These are phyloP conservation scores for Pangasius mekongensis DNA, from an alignment of 2,797 vertebrate species.

Conservation along the genomic window DNA sequence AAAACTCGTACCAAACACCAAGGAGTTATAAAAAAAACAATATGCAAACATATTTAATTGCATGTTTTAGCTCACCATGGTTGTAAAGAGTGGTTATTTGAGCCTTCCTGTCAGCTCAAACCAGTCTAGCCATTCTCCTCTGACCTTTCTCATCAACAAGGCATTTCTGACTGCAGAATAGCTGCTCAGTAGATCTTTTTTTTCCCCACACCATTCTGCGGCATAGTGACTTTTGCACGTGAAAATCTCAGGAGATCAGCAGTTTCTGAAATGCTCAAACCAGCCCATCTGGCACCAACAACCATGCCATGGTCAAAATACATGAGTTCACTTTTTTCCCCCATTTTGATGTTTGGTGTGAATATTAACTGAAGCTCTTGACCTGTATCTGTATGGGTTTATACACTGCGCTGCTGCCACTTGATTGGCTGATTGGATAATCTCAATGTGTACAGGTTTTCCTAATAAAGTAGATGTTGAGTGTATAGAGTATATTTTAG, in stretches of 20 bases:
- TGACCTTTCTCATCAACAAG: neutral
- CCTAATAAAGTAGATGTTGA: neutral
- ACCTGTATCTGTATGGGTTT: neutral
- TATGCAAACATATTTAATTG: slow-evolving; percentile 9
- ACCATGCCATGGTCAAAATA: neutral
- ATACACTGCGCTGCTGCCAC: neutral
- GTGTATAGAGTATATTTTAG: neutral
- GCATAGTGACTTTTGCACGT: neutral
- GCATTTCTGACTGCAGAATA: neutral
- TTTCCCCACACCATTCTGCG: neutral
- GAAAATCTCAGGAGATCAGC: slow-evolving; percentile 12
- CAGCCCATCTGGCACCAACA: neutral
- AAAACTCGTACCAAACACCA: neutral
- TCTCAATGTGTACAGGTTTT: neutral
- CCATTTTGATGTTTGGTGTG: neutral
- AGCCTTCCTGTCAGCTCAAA: neutral
- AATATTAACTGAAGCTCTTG: neutral
- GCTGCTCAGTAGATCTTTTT: neutral
- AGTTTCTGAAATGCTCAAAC: neutral
- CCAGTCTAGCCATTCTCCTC: neutral
- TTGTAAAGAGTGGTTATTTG: neutral
- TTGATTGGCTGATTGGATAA: neutral
- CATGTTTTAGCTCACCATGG: neutral
- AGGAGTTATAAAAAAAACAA: neutral
- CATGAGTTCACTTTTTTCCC: neutral